These are phyloP conservation scores for Penelope pileata DNA, from an alignment of 2,113 vertebrate species.

Conservation along the genomic window DNA sequence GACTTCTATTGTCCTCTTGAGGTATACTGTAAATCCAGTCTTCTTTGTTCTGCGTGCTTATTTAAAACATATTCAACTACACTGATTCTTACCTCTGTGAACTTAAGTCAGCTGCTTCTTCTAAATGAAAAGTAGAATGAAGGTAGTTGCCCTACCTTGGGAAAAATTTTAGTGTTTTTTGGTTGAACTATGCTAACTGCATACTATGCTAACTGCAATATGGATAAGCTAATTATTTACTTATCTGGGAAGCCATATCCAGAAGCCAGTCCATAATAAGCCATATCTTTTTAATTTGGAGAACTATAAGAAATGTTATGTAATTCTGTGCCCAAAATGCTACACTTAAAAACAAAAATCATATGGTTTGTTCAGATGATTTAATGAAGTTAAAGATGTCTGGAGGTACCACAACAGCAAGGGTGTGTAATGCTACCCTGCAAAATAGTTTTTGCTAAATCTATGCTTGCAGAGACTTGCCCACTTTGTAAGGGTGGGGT, in stretches of 20 bases:
- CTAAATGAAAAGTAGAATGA: background rate
- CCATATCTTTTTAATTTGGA: background rate
- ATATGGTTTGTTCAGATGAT: background rate
- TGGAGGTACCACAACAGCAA: background rate
- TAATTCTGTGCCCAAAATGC: background rate
- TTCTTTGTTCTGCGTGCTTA: background rate
- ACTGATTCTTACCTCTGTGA: background rate
- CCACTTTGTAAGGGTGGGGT: conserved; percentile 17
- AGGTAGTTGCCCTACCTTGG: background rate
- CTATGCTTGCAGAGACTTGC: conserved; percentile 56
- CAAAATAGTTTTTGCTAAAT: background rate
- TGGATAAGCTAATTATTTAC: background rate
- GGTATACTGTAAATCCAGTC: background rate
- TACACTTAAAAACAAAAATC: background rate
- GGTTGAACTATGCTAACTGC: background rate
- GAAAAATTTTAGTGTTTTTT: background rate
- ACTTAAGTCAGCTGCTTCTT: background rate
- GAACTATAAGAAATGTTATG: background rate
- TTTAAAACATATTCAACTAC: background rate
- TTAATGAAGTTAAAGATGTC: background rate
- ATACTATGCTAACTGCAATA: background rate
- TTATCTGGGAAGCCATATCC: background rate
- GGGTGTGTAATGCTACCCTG: background rate
- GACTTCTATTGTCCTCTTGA: background rate
- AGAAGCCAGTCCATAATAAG: background rate